These are phyloP conservation scores for Athalia cordata DNA, from an alignment of 2,888 invertebrate species.

Conservation along the genomic window DNA sequence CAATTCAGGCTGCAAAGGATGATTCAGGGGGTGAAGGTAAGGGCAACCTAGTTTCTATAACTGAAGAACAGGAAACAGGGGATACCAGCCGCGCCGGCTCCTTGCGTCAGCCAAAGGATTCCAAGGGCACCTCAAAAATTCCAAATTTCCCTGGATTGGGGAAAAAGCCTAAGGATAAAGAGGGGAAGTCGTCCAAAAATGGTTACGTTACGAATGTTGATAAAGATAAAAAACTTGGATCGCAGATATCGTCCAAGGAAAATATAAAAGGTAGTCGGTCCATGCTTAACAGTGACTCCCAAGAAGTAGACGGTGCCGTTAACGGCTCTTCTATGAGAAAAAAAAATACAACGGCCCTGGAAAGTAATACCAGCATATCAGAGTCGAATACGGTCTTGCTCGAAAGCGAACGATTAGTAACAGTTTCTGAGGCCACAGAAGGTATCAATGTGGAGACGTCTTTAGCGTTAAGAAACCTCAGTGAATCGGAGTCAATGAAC, in stretches of 20 bases:
- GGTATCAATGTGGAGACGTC: slow-evolving; percentile 74
- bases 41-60: slow-evolving; percentile 80
- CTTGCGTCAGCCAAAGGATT: slow-evolving; percentile 75
- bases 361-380: slow-evolving; percentile 69
- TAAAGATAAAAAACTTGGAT: slow-evolving; percentile 73
- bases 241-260: slow-evolving; percentile 61
- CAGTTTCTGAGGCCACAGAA: slow-evolving; percentile 58
- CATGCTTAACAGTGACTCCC: slow-evolving; percentile 62
- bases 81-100: slow-evolving; percentile 74
- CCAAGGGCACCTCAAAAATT: slow-evolving; percentile 78
- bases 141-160: slow-evolving; percentile 79
- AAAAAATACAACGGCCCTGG: slow-evolving; percentile 71
- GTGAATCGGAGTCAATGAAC: slow-evolving; percentile 74
- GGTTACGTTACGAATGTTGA: slow-evolving; percentile 59
- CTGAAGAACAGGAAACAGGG: slow-evolving; percentile 80
- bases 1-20: slow-evolving; percentile 85
- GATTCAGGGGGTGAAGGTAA: slow-evolving; percentile 75
- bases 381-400: slow-evolving; percentile 72
- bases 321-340: slow-evolving; percentile 72
- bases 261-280: slow-evolving; percentile 62
- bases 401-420: slow-evolving; percentile 68
- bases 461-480: slow-evolving; percentile 75
- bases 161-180: slow-evolving; percentile 78
- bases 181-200: slow-evolving; percentile 65
- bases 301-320: slow-evolving; percentile 73